A percentile compares a stretch with the other conserved stretches of the same genome.
Evolutionary conservation across 2,888 invertebrate species (phyloP).

Genomic region (Pollenia labialis): DNA sequence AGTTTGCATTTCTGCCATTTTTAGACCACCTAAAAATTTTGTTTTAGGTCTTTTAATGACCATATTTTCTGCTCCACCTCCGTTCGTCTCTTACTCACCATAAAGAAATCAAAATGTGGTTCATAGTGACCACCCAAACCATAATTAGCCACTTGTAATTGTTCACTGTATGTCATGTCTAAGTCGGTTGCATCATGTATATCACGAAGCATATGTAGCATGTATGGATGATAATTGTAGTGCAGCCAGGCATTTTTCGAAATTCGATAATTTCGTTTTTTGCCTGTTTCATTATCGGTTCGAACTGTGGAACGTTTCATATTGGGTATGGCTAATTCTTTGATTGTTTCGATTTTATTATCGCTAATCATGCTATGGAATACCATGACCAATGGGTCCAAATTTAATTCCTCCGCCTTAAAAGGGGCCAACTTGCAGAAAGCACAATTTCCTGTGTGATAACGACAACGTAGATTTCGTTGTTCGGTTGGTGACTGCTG

Average conservation of each 20-base stretch:
- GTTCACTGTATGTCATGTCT: conserved; percentile 89
- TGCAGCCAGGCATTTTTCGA: conserved; percentile 86
- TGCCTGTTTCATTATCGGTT: conserved; percentile 92
- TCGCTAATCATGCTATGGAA: conserved; percentile 86
- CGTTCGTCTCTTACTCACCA: conserved; percentile 62
- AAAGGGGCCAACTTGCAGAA: conserved; percentile 79
- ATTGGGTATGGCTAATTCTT: conserved; percentile 84
- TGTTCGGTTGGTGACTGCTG: conserved; percentile 75
- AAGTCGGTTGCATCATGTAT: conserved; percentile 87
- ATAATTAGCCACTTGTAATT: conserved; percentile 98
- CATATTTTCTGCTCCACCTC: background rate
- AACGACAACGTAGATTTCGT: conserved; percentile 79
- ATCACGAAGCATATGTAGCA: conserved; percentile 87
- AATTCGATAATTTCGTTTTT: conserved; percentile 89
- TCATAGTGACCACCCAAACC: conserved; percentile 99
- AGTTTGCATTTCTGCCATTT: conserved; percentile 15
- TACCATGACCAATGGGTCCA: conserved; percentile 85
- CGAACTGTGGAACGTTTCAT: conserved; percentile 86
- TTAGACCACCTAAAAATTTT: conserved; percentile 5
- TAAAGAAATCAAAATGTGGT: conserved; percentile 95
- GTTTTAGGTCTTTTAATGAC: background rate
- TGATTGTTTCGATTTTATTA: conserved; percentile 85
- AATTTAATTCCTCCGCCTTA: conserved; percentile 85
- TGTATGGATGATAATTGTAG: conserved; percentile 77
- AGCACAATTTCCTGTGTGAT: conserved; percentile 75